Conservation (phyloP, 2,888 invertebrate species). For the Aphidoletes aphidimyza region DNA sequence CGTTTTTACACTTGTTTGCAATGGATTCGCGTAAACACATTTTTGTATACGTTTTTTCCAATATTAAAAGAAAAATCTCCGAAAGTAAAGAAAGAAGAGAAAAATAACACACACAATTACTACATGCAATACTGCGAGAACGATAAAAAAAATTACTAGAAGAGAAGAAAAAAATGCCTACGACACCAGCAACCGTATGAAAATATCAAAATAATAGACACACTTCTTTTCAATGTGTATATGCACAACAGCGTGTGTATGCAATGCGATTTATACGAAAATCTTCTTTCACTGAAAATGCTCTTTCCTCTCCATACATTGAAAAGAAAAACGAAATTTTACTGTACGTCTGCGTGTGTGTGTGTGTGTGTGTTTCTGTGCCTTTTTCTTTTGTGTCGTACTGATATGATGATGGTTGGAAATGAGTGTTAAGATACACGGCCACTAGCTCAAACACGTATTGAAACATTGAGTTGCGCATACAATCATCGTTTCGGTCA, state of each 20-base stretch:
- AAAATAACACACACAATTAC: neutral
- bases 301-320: neutral
- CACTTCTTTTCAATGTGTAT: neutral
- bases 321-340: slow-evolving; percentile 8
- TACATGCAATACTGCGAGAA: too few relatives aligned
- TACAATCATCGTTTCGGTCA: neutral
- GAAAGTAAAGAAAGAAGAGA: neutral
- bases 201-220: neutral
- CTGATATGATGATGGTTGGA: too few relatives aligned
- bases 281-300: slow-evolving; percentile 29
- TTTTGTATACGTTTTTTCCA: too few relatives aligned
- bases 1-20: neutral
- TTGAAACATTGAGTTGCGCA: neutral
- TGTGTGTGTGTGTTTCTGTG: too few relatives aligned
- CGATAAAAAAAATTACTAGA: neutral
- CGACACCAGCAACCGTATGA: neutral
- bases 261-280: neutral
- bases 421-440: too few relatives aligned
- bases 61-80: neutral
- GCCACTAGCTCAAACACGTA: too few relatives aligned
- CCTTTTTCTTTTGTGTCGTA: too few relatives aligned
- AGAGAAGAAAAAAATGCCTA: neutral
- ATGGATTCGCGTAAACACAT: too few relatives aligned
- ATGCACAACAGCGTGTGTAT: neutral
- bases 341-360: too few relatives aligned